Evolutionary conservation across 2,797 vertebrate species (phyloP), one percentile per base, ranked within the genome.

Genomic region (Austrolebias charrua): DNA sequence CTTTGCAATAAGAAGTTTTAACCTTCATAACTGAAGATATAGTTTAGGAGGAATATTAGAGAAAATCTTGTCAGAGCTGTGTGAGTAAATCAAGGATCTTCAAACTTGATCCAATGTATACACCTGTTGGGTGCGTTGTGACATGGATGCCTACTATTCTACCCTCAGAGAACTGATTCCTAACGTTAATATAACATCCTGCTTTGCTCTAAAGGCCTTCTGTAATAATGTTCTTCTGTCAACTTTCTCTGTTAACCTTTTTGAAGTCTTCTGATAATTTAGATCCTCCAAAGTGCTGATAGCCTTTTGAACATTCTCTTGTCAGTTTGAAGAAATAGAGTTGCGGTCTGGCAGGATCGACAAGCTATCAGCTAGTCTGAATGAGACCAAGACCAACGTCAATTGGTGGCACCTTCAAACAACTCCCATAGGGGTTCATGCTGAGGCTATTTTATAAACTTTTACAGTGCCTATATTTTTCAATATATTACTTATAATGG

Each of bases 211-310:
- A 47, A 20, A 47, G n/a, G 18, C 45, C 18, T 5, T 19, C 7
- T 47, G 3, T 47, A 18, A 46, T 71, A 8, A 53, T 57, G 58
- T 47, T 46, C 55, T 38, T 69, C 62, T 70, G 69, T 83, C 60
- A 13, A 42, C 29, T 38, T 14, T 31, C 28, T 46, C 16, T 33
- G 29, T 69, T 57, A 63, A 15, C 0, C 50, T 45, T 15, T 45
- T 45, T n/a, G n/a, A 33, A 33, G 9, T 24, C 24, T 24, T 24
- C 31, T 33, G 31, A 33, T 9, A 6, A 9, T 33, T 33, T 33
- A 33, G 31, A 33, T 33, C 31, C 9, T 33, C 31, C 31, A 33
- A 33, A 33, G 31, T 33, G 31, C 31, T 33, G 31, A 33, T 33
- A 33, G 31, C 9, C 9, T 33, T 33, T 33, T 33, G 31, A 33